These are phyloP conservation scores for Laupala kohalensis DNA, from an alignment of 1,140 invertebrate genomes.

Conservation along the genomic window DNA sequence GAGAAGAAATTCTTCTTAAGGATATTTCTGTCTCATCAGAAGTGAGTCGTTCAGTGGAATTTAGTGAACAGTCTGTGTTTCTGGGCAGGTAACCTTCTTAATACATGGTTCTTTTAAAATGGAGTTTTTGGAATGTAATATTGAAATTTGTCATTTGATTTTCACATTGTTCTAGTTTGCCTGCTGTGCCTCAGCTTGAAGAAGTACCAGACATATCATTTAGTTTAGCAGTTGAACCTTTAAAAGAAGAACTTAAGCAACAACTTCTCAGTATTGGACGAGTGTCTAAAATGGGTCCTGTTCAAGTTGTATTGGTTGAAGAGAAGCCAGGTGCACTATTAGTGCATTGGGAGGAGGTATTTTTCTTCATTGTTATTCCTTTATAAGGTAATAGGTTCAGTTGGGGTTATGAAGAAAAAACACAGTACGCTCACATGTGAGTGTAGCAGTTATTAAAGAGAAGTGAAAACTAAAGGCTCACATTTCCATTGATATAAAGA, in stretches of 20 bases:
- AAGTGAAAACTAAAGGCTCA: no score
- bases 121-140: background rate
- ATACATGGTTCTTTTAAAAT: background rate
- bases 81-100: slow-evolving; percentile 14
- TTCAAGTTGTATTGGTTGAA: slow-evolving; percentile 15
- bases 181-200: slow-evolving; percentile 17
- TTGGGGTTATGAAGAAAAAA: no score
- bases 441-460: no score
- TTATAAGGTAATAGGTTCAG: no score
- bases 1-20: background rate
- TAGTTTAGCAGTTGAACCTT: slow-evolving; percentile 11
- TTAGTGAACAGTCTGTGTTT: slow-evolving; percentile 14
- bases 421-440: no score
- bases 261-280: slow-evolving; percentile 11
- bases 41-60: background rate
- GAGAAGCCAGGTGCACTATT: slow-evolving; percentile 19
- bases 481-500: no score
- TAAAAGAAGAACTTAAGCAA: slow-evolving; percentile 6
- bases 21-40: background rate
- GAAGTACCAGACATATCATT: slow-evolving; percentile 19
- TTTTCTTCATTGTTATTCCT: background rate
- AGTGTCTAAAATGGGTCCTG: slow-evolving; percentile 18
- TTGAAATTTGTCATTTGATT: no score
- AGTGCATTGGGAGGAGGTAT: slow-evolving; percentile 19
- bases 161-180: slow-evolving; percentile 16